Evolutionary conservation across 2,797 vertebrate species (phyloP).

Genomic region (Amblyopsis hoosieri): DNA sequence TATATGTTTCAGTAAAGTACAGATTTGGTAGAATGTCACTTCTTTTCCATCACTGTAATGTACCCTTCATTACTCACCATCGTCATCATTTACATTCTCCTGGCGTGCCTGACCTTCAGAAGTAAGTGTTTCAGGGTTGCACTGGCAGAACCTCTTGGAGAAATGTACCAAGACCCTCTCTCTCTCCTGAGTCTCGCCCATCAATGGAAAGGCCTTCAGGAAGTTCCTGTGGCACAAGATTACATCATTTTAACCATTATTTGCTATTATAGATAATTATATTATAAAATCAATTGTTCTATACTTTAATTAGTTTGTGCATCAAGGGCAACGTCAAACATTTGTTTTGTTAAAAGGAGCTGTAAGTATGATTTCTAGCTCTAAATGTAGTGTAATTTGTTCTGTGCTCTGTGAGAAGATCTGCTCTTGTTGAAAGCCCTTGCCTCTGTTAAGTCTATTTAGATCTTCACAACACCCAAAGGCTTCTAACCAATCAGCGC

Average conservation of each 20-base stretch:
- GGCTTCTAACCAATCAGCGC: too few relatives aligned
- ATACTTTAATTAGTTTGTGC: too few relatives aligned
- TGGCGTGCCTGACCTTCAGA: conserved; percentile 82
- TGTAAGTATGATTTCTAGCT: too few relatives aligned
- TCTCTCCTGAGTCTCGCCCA: conserved; percentile 97
- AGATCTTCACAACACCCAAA: too few relatives aligned
- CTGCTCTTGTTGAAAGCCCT: too few relatives aligned
- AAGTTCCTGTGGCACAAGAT: conserved; percentile 80
- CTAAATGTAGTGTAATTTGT: too few relatives aligned
- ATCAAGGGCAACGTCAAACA: conserved; percentile 28
- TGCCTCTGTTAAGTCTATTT: too few relatives aligned
- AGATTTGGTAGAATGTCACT: too few relatives aligned
- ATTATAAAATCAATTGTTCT: too few relatives aligned
- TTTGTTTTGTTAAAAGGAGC: background rate
- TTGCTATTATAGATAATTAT: too few relatives aligned
- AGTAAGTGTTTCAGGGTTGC: conserved; percentile 86
- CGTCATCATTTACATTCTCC: background rate
- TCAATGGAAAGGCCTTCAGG: conserved; percentile 92
- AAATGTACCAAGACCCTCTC: conserved; percentile 94
- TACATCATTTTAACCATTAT: background rate
- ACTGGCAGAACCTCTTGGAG: conserved; percentile 90
- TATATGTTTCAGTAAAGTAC: too few relatives aligned
- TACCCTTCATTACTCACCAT: conserved; percentile 4
- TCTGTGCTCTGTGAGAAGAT: too few relatives aligned
- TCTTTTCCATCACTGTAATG: background rate